These are phyloP conservation scores for Carterocephalus palaemon DNA, from an alignment of 2,888 invertebrate species.

Conservation along the genomic window DNA sequence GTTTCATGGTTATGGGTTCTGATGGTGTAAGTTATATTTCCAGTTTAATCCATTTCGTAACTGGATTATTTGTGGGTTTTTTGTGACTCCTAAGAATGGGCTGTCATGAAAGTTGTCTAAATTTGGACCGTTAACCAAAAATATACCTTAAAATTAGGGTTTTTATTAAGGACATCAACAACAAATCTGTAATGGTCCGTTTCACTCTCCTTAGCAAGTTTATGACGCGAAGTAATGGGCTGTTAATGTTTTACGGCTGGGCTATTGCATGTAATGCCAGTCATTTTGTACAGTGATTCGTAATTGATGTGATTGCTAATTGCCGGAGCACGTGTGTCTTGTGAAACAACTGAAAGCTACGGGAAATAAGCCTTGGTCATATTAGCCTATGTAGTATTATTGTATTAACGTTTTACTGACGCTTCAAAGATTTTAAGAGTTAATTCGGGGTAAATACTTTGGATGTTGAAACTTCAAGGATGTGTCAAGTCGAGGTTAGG, in stretches of 20 bases:
- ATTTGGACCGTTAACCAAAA: neutral
- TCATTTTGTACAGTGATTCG: constrained; percentile 17
- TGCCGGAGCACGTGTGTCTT: constrained; percentile 5
- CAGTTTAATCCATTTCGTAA: too few relatives aligned
- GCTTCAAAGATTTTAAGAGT: too few relatives aligned
- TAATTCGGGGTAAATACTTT: neutral
- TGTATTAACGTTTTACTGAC: too few relatives aligned
- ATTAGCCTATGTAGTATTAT: too few relatives aligned
- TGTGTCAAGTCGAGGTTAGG: constrained; percentile 4
- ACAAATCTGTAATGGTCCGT: constrained; percentile 17
- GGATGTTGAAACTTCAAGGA: constrained; percentile 4
- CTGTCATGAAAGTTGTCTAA: too few relatives aligned
- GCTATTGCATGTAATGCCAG: constrained; percentile 17
- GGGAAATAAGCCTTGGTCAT: neutral
- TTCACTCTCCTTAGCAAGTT: constrained; percentile 17
- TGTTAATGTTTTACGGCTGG: constrained; percentile 20
- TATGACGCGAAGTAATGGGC: constrained; percentile 21
- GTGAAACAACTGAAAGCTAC: constrained; percentile 3
- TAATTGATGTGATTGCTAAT: constrained; percentile 20
- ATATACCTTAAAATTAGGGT: neutral
- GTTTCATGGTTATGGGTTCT: too few relatives aligned
- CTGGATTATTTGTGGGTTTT: too few relatives aligned
- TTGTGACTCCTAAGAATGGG: too few relatives aligned
- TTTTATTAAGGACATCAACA: constrained; percentile 1
- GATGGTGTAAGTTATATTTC: too few relatives aligned